A percentile compares a stretch with the other conserved stretches of the same genome.
These are phyloP conservation scores for Nyctalus aviator DNA, from an alignment of 2,797 vertebrate species.

Conservation along the genomic window DNA sequence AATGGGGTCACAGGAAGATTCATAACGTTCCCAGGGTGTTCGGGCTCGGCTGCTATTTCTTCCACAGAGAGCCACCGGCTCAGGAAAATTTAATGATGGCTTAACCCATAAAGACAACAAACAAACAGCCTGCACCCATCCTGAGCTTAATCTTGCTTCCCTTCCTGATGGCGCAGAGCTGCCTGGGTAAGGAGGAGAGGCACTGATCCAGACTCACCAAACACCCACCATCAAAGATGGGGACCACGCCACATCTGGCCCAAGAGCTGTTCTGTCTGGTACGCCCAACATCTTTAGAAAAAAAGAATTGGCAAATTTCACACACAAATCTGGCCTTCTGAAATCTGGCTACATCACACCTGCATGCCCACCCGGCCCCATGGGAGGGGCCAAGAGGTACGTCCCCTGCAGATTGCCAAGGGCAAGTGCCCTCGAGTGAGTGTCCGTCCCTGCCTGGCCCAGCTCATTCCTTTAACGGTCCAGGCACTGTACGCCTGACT, in stretches of 20 bases:
- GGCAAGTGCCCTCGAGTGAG: background rate
- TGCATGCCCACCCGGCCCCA: fast-evolving
- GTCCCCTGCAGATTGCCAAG: background rate
- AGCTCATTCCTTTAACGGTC: background rate
- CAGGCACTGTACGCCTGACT: background rate
- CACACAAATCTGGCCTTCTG: background rate
- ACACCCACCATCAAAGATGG: fast-evolving
- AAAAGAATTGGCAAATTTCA: background rate
- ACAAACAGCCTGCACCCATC: conserved; percentile 36
- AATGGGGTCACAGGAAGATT: conserved; percentile 80
- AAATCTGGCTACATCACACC: background rate
- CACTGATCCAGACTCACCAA: fast-evolving
- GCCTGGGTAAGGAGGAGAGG: background rate
- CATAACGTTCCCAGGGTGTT: conserved; percentile 77
- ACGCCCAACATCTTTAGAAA: background rate
- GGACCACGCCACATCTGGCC: fast-evolving
- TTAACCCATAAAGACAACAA: conserved; percentile 74
- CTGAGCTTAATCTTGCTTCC: conserved; percentile 31
- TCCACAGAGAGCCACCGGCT: conserved; percentile 70
- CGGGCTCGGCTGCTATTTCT: conserved; percentile 55
- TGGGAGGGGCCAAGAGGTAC: too few relatives aligned
- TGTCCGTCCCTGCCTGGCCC: background rate
- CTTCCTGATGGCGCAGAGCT: background rate
- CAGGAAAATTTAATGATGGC: conserved; percentile 71
- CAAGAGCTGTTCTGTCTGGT: background rate